Conservation (phyloP, 2,113 vertebrate species). For the Galeopterus variegatus region DNA sequence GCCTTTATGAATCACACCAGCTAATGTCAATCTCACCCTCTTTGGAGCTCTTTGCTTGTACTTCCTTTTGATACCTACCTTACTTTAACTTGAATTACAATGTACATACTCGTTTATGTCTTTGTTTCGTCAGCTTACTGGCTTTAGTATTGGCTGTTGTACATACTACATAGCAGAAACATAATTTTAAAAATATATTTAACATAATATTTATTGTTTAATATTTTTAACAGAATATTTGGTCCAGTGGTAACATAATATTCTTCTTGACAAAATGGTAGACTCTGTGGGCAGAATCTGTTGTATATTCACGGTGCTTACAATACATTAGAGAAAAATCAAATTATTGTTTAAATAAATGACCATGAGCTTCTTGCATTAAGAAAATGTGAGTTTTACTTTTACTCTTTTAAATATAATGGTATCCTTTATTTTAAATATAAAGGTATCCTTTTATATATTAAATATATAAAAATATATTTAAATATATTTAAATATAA, state of each 20-base stretch:
- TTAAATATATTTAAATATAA: too few species aligned
- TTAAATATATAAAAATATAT: background rate
- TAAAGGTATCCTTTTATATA: too few species aligned
- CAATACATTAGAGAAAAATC: background rate
- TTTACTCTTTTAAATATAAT: slow-evolving; percentile 41
- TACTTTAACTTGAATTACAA: background rate
- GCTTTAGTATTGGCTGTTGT: background rate
- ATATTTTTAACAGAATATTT: background rate
- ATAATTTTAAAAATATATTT: background rate
- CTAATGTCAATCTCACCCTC: background rate
- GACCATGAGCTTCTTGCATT: background rate
- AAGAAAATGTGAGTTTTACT: background rate
- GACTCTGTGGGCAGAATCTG: background rate
- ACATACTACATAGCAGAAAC: background rate
- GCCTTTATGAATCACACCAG: background rate
- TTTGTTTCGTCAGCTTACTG: background rate
- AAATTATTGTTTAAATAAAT: background rate
- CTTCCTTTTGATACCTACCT: background rate
- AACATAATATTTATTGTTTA: background rate
- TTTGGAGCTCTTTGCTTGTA: background rate
- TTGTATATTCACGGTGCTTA: background rate
- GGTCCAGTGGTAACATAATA: background rate
- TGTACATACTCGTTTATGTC: background rate
- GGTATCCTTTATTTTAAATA: background rate
- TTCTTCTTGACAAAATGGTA: background rate